Base-by-base conservation (phyloP, 2,113 vertebrate species). In the Zapornia atra region DNA sequence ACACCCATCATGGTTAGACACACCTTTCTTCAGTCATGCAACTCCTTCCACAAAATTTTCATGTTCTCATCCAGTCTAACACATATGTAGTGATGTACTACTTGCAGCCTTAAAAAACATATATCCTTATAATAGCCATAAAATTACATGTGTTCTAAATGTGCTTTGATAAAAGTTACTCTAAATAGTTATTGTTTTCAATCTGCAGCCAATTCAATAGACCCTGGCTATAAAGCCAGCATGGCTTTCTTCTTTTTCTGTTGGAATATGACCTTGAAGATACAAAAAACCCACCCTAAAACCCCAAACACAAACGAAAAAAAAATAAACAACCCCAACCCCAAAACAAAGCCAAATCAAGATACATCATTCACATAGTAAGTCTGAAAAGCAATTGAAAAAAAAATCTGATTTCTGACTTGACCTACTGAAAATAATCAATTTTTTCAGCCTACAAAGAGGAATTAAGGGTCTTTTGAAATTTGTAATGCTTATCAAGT, bases 341-440 rank as follows among this genome's bases (percentile, higher is more conserved):
- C 42, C 42, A 44, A 44, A 44, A 44, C 44, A 46, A 46, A 46
- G 44, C 7, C 44, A 40, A 11, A 7, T 14, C 8, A 73, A 79
- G 9, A 63, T 34, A 20, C 2, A 66, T 3, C 24, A 50, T 40
- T 93, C 1, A 0, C 1, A 24, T 21, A 15, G n/a, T 4, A 70
- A 85, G 28, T 44, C 26, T 66, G 21, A 34, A 84, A 77, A 86
- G 21, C 20, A 26, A 10, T 4, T 21, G 20, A 71, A 91, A 64
- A 18, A 15, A 42, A 78, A 7, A 13, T 19, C 31, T 34, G 15
- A 68, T 82, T 79, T 82, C 75, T 68, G 4, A 31, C 56, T 12
- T 11, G 40, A 63, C 42, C 17, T 25, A 38, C n/a, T 53, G n/a
- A 77, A 83, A 92, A 72, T n/a, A 46, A 36, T 25, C 7, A 36